Evolutionary conservation across 1,140 invertebrate genomes (phyloP), one percentile per base, ranked within the genome.

Genomic region (Drosophila willistoni): DNA sequence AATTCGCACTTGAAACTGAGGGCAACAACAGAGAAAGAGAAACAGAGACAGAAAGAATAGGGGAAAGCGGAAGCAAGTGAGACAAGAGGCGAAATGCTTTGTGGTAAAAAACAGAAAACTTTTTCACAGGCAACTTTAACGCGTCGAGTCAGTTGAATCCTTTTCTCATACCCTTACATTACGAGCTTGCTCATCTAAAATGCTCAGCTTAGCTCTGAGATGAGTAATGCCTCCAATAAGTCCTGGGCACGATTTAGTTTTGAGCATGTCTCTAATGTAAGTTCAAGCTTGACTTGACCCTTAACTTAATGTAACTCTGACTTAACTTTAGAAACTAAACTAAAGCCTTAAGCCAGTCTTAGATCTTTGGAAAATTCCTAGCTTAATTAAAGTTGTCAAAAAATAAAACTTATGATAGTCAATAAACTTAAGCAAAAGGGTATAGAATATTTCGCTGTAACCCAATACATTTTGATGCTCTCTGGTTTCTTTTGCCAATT

Each of bases 1-100:
- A 89, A 87, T 87, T 87, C 83, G 83, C 83, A 86, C 83, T 87
- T 86, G 79, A 83, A 87, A 83, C 83, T 87, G 71, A 69, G 60
- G 65, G 72, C 33, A 59, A 55, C 34, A 69, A 56, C 41, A 55
- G 54, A 44, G 64, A 9, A 25, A 42, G 14, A 22, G 36, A 19
- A 34, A 22, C n/a, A 33, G 56, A 47, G 39, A 64, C 7, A 57
- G 33, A 57, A 36, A 4, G 56, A 55, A 12, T 36, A 25, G 34
- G 13, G 25, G 44, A n/a, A 68, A 25, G 41, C 36, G 22, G 12
- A 9, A 5, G 29, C 19, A 64, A 75, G 44, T 42, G 39, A 59
- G 14, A 39, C 7, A 13, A 5, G 36, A 12, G 17, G 34, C 14
- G 14, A 60, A 22, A 63, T 59, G 65, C 69, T 76, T 33, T 77